Base-by-base conservation (phyloP, 1,140 invertebrate species). In the Tribolium castaneum region DNA sequence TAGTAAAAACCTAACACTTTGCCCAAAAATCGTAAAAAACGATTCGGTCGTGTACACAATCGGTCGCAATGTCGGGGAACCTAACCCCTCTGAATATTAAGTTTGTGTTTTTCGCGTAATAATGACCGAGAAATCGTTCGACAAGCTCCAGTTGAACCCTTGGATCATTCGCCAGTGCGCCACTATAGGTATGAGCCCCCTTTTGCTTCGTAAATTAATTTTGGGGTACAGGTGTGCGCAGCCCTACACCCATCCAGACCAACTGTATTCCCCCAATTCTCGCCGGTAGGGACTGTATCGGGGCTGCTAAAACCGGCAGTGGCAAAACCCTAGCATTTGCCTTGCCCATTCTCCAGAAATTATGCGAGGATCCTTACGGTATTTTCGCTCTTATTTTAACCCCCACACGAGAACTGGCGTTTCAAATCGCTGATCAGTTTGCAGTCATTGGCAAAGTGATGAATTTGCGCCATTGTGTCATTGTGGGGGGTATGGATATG, bases 301-400 rank as follows among this genome's bases (percentile, higher is more conserved):
- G 97, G 10, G 94, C 97, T 81, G 97, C 97, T 0, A 97, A 99
- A 90, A 99, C 98, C 35, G 98, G 98, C 14, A 98, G 97, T 72
- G 98, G 98, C 35, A 99, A 99, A 90, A 99, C 98, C 3, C 92
- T 98, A 83, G 96, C 98, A 0, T 99, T 99, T 92, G 97, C 96
- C 3, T 84, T 99, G 13, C 98, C 98, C 0, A 97, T 99, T 83
- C 86, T 99, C 62, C 96, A 99, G 86, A 92, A 93, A 80, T 88
- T 99, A 10, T 93, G 95, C 78, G 93, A 97, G 85, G 97, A 97
- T 85, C 97, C 98, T 0, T 97, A 97, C 87, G 94, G 96, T 76
- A 95, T 99, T 83, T 99, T 96, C 91, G 97, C 97, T 25, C 88
- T 99, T n/a, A 89, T 99, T 45, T 88, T 99, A 10, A 98, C 98